Base-by-base conservation (phyloP, 2,888 invertebrate genomes). In the Pristionchus maxplancki region DNA sequence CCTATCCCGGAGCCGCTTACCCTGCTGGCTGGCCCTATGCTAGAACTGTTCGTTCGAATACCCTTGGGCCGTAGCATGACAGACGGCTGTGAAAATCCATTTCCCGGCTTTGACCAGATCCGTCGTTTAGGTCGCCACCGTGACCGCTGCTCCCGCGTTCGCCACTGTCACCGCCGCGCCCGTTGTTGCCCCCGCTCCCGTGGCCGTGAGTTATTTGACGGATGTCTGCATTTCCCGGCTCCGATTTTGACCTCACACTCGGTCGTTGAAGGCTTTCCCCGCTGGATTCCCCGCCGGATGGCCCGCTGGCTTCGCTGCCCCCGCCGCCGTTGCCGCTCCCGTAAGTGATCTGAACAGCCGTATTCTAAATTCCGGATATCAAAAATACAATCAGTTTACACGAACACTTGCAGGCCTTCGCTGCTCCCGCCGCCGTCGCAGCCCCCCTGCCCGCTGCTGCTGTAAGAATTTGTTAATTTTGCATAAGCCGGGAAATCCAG, bases 381-480 rank as follows among this genome's bases (percentile, higher is more conserved):
- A n/a, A 78, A 48, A 31, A 13, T 11, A 28, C 20, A n/a, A 1
- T 48, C 1, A 24, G 44, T 71, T 78, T 3, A 78, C 37, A 44
- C 28, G 40, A 8, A 44, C 28, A 44, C 78, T 34, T 83, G 81
- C 20, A 83, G 82, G 82, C 53, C 20, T 50, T 83, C 82, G 82
- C 82, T n/a, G 82, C 82, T 20, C 82, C 50, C 20, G 53, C 82
- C 82, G 82, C 82, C 53, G 50, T 83, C 24, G 82, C 82, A 53
- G 82, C 82, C 11, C 50, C 81, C 50, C 81, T 81, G 13, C 48
- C 82, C 53, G 82, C 82, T 1, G 53, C 82, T 53, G 53, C 82
- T 37, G 82, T 83, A 53, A 83, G 82, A 44, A 4, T 53, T 34
- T 34, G 20, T 17, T 1, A 67, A 67, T 40, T 44, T 28, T 78